phyloP scores from a whole-genome alignment of 2,113 vertebrate genomes.

The Leucoraja erinaceus region DNA sequence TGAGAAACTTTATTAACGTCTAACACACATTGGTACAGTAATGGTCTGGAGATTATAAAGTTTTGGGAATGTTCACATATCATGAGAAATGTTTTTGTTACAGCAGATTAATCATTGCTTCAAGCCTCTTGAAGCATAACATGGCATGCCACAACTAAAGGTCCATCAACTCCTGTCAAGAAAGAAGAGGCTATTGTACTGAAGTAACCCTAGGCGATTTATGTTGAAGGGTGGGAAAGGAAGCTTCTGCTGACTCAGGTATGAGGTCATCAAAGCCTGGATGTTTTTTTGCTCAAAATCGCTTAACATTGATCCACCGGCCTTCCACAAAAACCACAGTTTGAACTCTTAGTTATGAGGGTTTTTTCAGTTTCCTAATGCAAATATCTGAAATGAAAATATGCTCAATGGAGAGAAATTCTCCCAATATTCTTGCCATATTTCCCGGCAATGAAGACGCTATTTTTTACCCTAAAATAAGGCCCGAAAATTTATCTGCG shows the following conservation, averaged over 20 bases:
- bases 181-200: constrained; percentile 33
- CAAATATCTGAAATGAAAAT: not conserved
- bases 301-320: not conserved
- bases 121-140: constrained; percentile 26
- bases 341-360: not conserved
- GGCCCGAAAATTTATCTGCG: too few relatives aligned
- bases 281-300: not conserved
- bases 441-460: too few relatives aligned
- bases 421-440: not conserved
- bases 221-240: constrained; percentile 29
- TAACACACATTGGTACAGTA: not conserved
- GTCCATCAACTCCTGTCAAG: constrained; percentile 30
- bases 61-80: constrained; percentile 1
- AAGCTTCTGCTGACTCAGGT: constrained; percentile 37
- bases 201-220: constrained; percentile 14
- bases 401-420: not conserved
- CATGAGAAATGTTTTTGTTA: constrained; percentile 33
- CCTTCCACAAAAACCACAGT: constrained; percentile 23
- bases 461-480: too few relatives aligned
- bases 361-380: constrained; percentile 8
- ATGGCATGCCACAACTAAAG: constrained; percentile 28
- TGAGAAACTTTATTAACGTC: constrained; percentile 34
- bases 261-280: constrained; percentile 32
- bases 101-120: constrained; percentile 34
- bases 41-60: constrained; percentile 28